These are phyloP conservation scores for Sphaerophoria taeniata DNA, from an alignment of 2,888 invertebrate species.

Conservation along the genomic window DNA sequence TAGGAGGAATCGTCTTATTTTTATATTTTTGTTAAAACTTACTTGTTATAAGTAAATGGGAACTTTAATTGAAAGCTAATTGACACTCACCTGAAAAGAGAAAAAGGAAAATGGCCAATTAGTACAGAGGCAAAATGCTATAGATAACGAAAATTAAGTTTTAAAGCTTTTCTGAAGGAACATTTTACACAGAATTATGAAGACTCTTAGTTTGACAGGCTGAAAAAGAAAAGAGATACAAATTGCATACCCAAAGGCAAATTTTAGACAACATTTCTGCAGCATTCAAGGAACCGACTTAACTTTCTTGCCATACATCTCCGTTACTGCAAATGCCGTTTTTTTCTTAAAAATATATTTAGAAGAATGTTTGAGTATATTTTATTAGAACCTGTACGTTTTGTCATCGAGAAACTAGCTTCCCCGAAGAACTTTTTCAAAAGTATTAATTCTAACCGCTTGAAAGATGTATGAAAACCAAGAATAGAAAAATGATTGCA, in stretches of 20 bases:
- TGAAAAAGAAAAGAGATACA: neutral
- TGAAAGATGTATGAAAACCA: too few relatives aligned
- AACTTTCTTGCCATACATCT: too few relatives aligned
- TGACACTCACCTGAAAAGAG: conserved; percentile 65
- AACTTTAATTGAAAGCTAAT: conserved; percentile 49
- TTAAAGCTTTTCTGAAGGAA: conserved; percentile 17
- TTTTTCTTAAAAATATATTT: too few relatives aligned
- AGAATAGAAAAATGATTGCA: too few relatives aligned
- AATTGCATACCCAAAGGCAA: too few relatives aligned
- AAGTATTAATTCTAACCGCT: too few relatives aligned
- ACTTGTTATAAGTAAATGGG: conserved; percentile 36
- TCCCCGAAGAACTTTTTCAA: too few relatives aligned
- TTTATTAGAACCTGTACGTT: too few relatives aligned
- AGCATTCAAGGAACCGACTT: too few relatives aligned
- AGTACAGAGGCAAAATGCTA: conserved; percentile 13
- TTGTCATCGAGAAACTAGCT: too few relatives aligned
- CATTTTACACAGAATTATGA: neutral
- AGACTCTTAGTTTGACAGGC: neutral
- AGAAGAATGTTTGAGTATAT: too few relatives aligned
- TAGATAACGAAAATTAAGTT: conserved; percentile 1
- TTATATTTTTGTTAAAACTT: conserved; percentile 34
- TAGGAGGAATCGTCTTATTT: neutral
- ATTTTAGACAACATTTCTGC: neutral
- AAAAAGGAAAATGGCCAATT: conserved; percentile 35
- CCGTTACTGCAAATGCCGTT: too few relatives aligned